These are phyloP conservation scores for Synergus japonicus DNA, from an alignment of 2,888 invertebrate species.

Conservation along the genomic window DNA sequence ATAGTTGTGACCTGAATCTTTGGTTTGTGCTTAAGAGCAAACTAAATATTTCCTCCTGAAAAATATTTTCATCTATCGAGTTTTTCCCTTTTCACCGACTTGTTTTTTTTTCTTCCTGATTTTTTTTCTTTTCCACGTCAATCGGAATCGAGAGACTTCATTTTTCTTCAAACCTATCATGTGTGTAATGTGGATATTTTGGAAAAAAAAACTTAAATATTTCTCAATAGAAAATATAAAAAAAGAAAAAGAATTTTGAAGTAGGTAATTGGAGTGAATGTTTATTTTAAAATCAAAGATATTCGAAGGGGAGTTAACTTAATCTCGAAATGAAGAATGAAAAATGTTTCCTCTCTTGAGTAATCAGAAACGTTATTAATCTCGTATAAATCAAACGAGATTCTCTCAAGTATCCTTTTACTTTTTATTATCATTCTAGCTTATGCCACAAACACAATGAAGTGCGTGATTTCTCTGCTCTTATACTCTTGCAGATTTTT, in stretches of 20 bases:
- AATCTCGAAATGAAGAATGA: not conserved
- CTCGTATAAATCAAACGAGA: not conserved
- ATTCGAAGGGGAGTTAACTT: not conserved
- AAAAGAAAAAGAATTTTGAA: not conserved
- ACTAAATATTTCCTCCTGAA: not conserved
- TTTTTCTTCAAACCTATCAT: not conserved
- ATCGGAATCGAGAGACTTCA: not conserved
- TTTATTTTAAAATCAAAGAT: not conserved
- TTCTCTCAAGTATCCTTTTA: not conserved
- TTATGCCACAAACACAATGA: not conserved
- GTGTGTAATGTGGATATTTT: not conserved
- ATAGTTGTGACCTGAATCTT: conserved; percentile 10
- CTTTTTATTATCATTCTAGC: not conserved
- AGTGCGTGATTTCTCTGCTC: not conserved
- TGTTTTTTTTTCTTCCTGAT: not conserved
- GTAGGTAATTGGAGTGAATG: not conserved
- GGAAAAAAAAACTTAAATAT: not conserved
- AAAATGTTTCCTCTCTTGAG: not conserved
- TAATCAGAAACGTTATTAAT: not conserved
- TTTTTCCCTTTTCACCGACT: not conserved
- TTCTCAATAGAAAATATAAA: not conserved
- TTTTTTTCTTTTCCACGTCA: not conserved
- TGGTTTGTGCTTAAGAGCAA: not conserved
- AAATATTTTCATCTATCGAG: not conserved
- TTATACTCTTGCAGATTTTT: not conserved